Evolutionary conservation across 2,113 vertebrate genomes (phyloP).

Genomic region (Otolemur garnettii): DNA sequence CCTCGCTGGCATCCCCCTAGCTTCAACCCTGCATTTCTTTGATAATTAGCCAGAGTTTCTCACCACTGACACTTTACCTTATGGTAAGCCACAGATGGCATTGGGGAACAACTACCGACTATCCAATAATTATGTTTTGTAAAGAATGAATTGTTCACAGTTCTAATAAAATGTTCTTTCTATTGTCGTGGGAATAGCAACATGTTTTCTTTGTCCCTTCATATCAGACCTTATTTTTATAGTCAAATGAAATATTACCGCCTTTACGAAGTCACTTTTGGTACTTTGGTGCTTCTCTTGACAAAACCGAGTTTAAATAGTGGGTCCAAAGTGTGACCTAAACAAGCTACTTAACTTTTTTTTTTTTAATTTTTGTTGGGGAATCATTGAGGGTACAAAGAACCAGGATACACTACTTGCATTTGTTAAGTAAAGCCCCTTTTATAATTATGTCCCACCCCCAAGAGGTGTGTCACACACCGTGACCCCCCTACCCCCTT

Average conservation of each 20-base stretch:
- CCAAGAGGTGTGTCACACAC: too few relatives aligned
- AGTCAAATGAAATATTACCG: neutral
- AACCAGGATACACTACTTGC: too few relatives aligned
- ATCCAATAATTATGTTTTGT: neutral
- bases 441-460: too few relatives aligned
- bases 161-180: neutral
- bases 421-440: too few relatives aligned
- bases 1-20: neutral
- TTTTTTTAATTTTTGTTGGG: too few relatives aligned
- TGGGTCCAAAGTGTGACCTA: neutral
- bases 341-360: neutral
- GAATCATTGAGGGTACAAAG: too few relatives aligned
- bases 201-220: neutral
- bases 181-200: neutral
- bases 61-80: neutral
- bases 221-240: neutral
- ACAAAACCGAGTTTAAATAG: neutral
- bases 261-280: neutral
- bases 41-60: neutral
- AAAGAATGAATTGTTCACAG: neutral
- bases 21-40: neutral
- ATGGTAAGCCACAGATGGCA: neutral
- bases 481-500: too few relatives aligned
- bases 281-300: neutral
- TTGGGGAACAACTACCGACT: neutral